Evolutionary conservation across 2,113 vertebrate species (phyloP).

Genomic region (Xiphorhynchus elegans): DNA sequence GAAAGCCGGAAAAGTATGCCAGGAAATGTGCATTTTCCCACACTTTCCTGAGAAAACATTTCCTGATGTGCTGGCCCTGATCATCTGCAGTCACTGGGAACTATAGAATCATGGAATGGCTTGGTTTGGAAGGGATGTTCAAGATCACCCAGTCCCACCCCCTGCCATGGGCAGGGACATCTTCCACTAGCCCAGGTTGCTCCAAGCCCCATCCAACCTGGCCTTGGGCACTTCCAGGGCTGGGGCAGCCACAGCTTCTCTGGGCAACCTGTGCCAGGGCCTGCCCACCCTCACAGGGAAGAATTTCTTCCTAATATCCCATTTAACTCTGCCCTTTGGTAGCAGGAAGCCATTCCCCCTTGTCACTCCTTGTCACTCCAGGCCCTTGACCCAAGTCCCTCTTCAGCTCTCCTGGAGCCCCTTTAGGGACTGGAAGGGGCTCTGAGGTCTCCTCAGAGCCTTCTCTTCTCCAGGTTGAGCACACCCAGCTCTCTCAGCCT

Average conservation of each 20-base stretch:
- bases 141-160: fast-evolving
- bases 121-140: not conserved
- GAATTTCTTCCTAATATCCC: not conserved
- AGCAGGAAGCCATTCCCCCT: not conserved
- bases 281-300: not conserved
- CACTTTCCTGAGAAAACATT: not conserved
- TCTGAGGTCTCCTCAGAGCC: not conserved
- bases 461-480: not conserved
- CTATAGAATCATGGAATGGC: not conserved
- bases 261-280: not conserved
- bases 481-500: not conserved
- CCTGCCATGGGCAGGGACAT: not conserved
- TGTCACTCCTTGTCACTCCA: not conserved
- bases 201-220: not conserved
- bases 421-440: fast-evolving
- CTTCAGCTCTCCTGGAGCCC: not conserved
- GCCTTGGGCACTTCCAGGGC: not conserved
- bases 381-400: not conserved
- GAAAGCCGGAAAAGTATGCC: not conserved
- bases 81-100: not conserved
- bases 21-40: not conserved
- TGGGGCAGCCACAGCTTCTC: not conserved
- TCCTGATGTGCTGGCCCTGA: not conserved
- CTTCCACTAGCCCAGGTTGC: not conserved
- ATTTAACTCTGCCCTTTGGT: not conserved